Base-by-base conservation (phyloP, 2,888 invertebrate species). In the Stenchaetothrips biformis region DNA sequence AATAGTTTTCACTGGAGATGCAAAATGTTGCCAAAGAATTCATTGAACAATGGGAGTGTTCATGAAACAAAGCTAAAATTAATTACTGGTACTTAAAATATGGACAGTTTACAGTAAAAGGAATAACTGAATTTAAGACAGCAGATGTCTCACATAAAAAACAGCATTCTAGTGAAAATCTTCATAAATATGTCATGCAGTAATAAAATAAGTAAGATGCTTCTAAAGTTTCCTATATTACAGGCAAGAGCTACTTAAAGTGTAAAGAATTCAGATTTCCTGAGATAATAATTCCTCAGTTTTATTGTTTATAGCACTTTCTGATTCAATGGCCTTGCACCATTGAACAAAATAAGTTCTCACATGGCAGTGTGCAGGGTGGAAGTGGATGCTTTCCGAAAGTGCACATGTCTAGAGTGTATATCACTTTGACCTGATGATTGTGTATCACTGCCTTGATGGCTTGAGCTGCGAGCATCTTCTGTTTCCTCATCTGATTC, bases 391-490 rank as follows among this genome's bases (percentile, higher is more conserved):
- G 67, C 67, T 7, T 25, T n/a, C 8, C 25, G n/a, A 25, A 74
- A 74, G 67, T 74, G 67, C 11, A 74, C 67, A 25, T 74, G 67
- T 21, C 67, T 74, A 7, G 67, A 74, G 25, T n/a, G n/a, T 9
- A 74, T 25, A 21, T 74, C 67, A 74, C 67, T 74, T 8, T 74
- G 21, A 21, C 67, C 25, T 74, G 67, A 74, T 6, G 67, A 74
- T 18, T 11, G 53, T 4, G 13, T 53, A 13, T 53, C 53, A 74
- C 67, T 74, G 25, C 25, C 67, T 11, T 74, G 67, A 7, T 74
- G 67, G 25, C 67, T 74, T 7, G 67, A 74, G 25, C 67, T 74
- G 25, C 67, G 67, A 74, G 67, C 67, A 74, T 74, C 67, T 6
- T 74, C 67, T 7, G 67, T 74, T 74, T 74, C 67, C 7, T 25